A percentile compares a stretch with the other conserved stretches of the same genome.
phyloP scores from a whole-genome alignment of 2,113 vertebrate species.

The Podarcis raffonei region DNA sequence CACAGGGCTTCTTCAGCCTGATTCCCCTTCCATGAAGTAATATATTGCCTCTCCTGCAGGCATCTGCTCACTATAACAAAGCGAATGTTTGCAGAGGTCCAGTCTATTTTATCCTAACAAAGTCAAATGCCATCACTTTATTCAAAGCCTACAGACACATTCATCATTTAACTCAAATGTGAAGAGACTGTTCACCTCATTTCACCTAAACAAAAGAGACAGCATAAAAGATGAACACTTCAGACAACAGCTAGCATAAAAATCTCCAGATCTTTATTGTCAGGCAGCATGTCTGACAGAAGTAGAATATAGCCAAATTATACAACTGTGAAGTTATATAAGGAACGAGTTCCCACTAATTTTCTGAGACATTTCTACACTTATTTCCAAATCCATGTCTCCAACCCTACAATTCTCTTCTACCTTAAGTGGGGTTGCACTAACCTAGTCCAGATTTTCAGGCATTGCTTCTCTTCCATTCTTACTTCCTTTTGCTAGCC shows the following conservation, averaged over 20 bases:
- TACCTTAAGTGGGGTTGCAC: fast-evolving
- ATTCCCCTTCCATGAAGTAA: not conserved
- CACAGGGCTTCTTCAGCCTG: not conserved
- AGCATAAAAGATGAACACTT: not conserved
- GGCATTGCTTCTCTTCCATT: not conserved
- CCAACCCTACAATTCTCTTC: not conserved
- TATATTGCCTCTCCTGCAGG: not conserved
- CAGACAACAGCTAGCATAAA: not conserved
- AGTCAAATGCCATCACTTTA: constrained; percentile 38
- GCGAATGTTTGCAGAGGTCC: constrained; percentile 23
- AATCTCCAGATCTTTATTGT: constrained; percentile 2
- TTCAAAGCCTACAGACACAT: constrained; percentile 17
- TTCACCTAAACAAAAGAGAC: constrained; percentile 8
- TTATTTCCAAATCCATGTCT: not conserved
- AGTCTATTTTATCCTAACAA: constrained; percentile 8
- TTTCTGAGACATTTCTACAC: not conserved
- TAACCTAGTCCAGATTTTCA: not conserved
- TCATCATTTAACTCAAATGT: not conserved
- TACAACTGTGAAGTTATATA: fast-evolving
- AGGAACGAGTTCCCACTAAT: not conserved
- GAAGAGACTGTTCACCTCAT: constrained; percentile 9
- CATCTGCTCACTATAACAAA: constrained; percentile 2
- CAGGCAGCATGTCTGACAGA: constrained; percentile 7
- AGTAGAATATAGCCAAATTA: fast-evolving
- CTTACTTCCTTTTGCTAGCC: fast-evolving